A percentile compares a stretch with the other conserved stretches of the same genome.
Conservation (phyloP, 2,888 invertebrate species). For the Dryobotodes eremita region DNA sequence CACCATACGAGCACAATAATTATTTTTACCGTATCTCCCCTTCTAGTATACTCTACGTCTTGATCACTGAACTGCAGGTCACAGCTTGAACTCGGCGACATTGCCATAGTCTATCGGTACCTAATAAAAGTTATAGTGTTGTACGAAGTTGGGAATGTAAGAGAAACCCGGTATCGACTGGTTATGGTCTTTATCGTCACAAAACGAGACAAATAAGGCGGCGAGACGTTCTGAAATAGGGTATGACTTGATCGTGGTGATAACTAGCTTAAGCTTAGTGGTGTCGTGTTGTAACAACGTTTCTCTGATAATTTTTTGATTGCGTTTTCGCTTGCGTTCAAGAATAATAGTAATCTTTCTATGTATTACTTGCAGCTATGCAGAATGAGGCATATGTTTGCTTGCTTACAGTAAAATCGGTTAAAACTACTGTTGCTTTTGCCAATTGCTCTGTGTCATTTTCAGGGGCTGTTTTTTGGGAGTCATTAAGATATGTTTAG, state of each 20-base stretch:
- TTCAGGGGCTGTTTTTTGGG: background rate
- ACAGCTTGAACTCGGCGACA: slow-evolving; percentile 40
- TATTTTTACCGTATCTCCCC: background rate
- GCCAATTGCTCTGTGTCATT: background rate
- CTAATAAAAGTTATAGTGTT: slow-evolving; percentile 25
- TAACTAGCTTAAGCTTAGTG: background rate
- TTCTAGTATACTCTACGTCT: background rate
- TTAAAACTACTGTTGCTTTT: background rate
- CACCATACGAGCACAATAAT: background rate
- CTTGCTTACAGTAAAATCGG: background rate
- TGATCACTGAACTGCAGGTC: slow-evolving; percentile 30
- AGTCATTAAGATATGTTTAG: background rate
- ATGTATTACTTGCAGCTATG: background rate
- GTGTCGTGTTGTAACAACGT: background rate
- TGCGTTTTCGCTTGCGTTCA: background rate
- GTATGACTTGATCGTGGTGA: slow-evolving; percentile 5
- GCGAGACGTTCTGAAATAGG: background rate
- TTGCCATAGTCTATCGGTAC: slow-evolving; percentile 40
- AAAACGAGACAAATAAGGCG: slow-evolving; percentile 28
- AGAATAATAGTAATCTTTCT: background rate
- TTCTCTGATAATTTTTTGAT: background rate
- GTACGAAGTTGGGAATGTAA: background rate
- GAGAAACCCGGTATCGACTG: slow-evolving; percentile 39
- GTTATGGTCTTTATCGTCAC: slow-evolving; percentile 19
- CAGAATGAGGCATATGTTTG: background rate